Evolutionary conservation across 2,888 invertebrate genomes (phyloP), one percentile per base, ranked within the genome.

Genomic region (Apamea anceps): DNA sequence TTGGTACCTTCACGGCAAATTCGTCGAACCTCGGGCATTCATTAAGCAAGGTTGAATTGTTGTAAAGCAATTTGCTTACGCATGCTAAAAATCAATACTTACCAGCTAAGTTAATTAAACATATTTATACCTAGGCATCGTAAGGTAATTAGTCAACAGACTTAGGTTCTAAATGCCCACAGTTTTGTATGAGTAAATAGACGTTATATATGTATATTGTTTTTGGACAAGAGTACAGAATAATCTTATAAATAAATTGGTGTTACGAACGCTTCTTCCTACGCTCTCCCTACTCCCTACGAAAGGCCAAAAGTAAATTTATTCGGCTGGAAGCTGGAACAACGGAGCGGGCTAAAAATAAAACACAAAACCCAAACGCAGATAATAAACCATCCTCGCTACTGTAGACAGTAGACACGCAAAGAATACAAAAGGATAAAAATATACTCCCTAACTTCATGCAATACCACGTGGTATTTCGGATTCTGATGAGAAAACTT

Each of bases 11-110:
- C 75, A 80, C 77, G 74, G 80, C 70, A 72, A 86, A 83, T 82
- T 87, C 73, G 74, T 70, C 68, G 87, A 77, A 81, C 83, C 82
- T 84, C 85, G 63, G 42, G 63, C 76, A 75, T 72, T 84, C 67
- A 73, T 81, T 75, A 77, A 82, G 70, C 87, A 84, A 90, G 90
- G 89, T 76, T 84, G 79, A 70, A 77, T 77, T 76, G 62, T 73
- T 78, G 67, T 88, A 81, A 89, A 83, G 79, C 77, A 82, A 86
- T 76, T 78, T 82, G 76, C 86, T 77, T 77, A 66, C 77, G 79
- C 78, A 76, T 73, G 75, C 80, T 84, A 78, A 87, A 84, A 86
- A 88, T 89, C 90, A 86, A 89, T 89, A 90, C 85, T 76, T 77
- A 68, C 71, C 71, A 66, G 75, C 74, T 84, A 85, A 88, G 73